Conservation (phyloP, 2,888 invertebrate species). For the Luperina testacea region DNA sequence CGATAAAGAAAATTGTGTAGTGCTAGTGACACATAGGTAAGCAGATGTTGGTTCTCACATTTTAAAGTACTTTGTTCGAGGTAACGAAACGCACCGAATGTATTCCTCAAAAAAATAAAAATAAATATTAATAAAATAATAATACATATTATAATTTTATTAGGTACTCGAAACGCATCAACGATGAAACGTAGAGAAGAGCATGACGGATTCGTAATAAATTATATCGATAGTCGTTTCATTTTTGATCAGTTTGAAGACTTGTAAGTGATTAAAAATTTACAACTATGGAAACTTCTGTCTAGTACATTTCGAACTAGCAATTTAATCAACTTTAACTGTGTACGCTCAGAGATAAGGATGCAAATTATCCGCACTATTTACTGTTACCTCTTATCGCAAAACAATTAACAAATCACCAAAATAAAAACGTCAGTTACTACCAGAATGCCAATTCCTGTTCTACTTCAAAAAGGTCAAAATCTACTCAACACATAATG, state of each 20-base stretch:
- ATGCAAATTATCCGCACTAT: constrained; percentile 21
- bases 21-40: constrained; percentile 2
- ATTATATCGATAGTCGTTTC: no score
- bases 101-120: no score
- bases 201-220: no score
- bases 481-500: background rate
- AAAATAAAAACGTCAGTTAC: constrained; percentile 19
- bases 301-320: background rate
- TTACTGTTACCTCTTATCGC: background rate
- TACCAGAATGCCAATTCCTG: background rate
- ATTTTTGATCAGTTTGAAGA: background rate
- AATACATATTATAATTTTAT: no score
- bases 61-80: background rate
- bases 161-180: no score
- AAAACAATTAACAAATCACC: constrained; percentile 4
- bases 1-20: constrained; percentile 12
- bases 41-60: constrained; percentile 30
- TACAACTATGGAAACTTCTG: background rate
- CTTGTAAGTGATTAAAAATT: background rate
- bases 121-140: no score
- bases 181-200: no score
- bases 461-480: background rate
- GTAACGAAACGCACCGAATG: no score
- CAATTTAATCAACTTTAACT: background rate
- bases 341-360: background rate